phyloP scores from a whole-genome alignment of 2,797 vertebrate species.

The Astyanax mexicanus region DNA sequence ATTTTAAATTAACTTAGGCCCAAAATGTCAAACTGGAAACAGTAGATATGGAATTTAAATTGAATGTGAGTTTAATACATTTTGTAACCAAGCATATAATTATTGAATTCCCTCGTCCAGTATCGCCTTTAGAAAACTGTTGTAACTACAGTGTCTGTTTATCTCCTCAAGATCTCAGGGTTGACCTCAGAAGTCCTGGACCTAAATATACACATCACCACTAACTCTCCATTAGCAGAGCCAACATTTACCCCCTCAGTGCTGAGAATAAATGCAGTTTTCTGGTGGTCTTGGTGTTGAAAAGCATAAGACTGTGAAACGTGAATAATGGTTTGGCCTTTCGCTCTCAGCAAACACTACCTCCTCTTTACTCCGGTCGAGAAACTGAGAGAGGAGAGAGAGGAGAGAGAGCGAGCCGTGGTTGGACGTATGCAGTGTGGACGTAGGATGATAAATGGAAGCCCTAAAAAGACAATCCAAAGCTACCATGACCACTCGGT shows the following conservation, averaged over 20 bases:
- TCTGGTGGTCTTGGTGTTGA: neutral
- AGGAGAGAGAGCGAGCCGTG: neutral
- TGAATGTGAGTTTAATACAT: too few species aligned
- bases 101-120: too few species aligned
- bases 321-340: conserved; percentile 10
- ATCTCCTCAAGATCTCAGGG: neutral
- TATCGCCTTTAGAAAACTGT: too few species aligned
- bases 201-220: neutral
- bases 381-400: neutral
- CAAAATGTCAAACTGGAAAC: too few species aligned
- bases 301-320: conserved; percentile 14
- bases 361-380: neutral
- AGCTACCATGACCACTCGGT: conserved; percentile 51
- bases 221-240: neutral
- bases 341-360: conserved; percentile 27
- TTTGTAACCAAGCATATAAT: too few species aligned
- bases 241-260: neutral
- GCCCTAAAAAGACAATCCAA: conserved; percentile 46
- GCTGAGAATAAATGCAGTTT: neutral
- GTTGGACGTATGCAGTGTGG: conserved; percentile 2
- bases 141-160: neutral
- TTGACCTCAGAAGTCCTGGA: neutral
- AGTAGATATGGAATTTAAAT: too few species aligned
- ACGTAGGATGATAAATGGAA: conserved; percentile 54
- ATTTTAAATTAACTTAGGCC: too few species aligned